Evolutionary conservation across 2,888 invertebrate genomes (phyloP).

Genomic region (Heliconius charithonia): DNA sequence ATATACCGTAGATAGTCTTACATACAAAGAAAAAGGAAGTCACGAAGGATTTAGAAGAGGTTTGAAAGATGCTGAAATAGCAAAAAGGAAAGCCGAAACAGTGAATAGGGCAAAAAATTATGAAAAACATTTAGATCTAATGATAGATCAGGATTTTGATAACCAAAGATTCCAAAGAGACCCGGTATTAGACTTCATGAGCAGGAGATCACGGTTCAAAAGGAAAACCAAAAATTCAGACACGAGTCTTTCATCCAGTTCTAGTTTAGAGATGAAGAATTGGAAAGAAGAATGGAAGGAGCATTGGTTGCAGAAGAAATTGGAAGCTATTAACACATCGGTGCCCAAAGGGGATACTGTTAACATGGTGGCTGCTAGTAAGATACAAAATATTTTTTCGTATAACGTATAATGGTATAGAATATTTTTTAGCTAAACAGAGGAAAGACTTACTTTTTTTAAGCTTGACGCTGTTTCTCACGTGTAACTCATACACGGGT

Average conservation of each 20-base stretch:
- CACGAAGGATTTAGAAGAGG: slow-evolving; percentile 25
- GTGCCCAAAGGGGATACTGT: slow-evolving; percentile 59
- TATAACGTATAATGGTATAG: neutral
- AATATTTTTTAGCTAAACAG: neutral
- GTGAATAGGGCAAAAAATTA: slow-evolving; percentile 34
- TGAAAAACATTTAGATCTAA: slow-evolving; percentile 25
- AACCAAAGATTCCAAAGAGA: slow-evolving; percentile 54
- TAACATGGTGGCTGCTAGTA: slow-evolving; percentile 73
- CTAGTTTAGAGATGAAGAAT: slow-evolving; percentile 52
- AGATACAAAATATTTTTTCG: slow-evolving; percentile 46
- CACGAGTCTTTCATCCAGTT: slow-evolving; percentile 49
- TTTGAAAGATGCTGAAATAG: slow-evolving; percentile 17
- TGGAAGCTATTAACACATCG: slow-evolving; percentile 59
- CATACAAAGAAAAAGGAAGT: slow-evolving; percentile 26
- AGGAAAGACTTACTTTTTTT: too few relatives aligned
- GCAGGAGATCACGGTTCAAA: slow-evolving; percentile 50
- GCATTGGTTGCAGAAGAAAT: slow-evolving; percentile 54
- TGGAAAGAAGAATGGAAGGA: slow-evolving; percentile 58
- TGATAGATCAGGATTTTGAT: slow-evolving; percentile 30
- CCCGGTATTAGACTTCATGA: slow-evolving; percentile 48
- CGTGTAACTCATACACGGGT: too few relatives aligned
- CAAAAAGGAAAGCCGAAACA: slow-evolving; percentile 41
- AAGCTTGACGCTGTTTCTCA: too few relatives aligned
- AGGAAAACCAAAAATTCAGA: slow-evolving; percentile 40
- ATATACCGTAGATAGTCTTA: slow-evolving; percentile 49